Evolutionary conservation across 2,113 vertebrate species (phyloP).

Genomic region (Triplophysa siluroides): DNA sequence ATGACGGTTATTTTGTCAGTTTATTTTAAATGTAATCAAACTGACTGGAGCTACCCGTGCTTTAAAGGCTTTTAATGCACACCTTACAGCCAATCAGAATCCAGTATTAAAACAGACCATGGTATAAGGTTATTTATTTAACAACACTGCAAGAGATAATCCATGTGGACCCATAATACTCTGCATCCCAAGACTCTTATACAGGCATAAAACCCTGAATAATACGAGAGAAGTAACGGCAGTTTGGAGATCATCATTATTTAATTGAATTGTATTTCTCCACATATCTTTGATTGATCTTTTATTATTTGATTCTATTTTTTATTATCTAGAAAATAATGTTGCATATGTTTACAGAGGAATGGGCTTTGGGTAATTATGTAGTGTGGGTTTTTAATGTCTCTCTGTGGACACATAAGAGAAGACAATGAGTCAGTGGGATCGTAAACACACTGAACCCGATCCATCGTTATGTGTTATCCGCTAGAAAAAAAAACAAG

Average conservation of each 20-base stretch:
- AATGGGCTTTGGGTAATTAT: neutral
- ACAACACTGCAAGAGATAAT: no score
- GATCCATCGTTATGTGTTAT: conserved; percentile 1
- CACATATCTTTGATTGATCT: neutral
- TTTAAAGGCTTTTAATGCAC: no score
- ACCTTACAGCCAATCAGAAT: no score
- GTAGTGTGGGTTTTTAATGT: neutral
- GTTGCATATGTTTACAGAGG: neutral
- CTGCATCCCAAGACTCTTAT: no score
- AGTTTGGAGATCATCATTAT: neutral
- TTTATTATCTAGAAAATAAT: neutral
- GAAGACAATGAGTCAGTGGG: neutral
- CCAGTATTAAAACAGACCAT: no score
- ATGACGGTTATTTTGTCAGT: no score
- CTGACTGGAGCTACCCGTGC: no score
- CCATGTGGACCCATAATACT: no score
- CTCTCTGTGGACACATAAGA: neutral
- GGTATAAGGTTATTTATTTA: neutral
- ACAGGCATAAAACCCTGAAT: no score
- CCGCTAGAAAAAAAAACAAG: neutral
- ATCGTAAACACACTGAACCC: conserved; percentile 13
- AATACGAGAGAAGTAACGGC: no score
- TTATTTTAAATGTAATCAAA: no score
- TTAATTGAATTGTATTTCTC: neutral
- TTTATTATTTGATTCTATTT: neutral